Percentiles rank a stretch among this genome's conserved stretches.
Evolutionary conservation across 2,797 vertebrate species (phyloP).

Genomic region (Anolis apletophallus): DNA sequence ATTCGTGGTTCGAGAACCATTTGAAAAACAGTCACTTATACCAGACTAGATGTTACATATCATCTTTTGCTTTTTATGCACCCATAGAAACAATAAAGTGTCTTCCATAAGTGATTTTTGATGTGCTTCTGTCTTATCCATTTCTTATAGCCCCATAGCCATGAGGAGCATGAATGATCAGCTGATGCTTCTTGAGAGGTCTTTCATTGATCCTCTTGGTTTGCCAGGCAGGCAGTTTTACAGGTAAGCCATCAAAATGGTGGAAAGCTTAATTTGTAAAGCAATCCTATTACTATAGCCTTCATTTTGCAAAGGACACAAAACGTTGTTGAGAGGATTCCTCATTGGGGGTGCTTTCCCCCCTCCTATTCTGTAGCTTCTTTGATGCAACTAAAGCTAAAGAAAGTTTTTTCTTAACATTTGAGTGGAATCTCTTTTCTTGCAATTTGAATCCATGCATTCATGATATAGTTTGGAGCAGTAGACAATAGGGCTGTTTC

Average conservation of each 20-base stretch:
- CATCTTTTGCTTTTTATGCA: too few relatives aligned
- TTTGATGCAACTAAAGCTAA: too few relatives aligned
- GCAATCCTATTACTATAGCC: neutral
- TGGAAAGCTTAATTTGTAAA: neutral
- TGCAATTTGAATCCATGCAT: too few relatives aligned
- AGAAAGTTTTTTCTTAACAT: too few relatives aligned
- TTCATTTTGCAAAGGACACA: neutral
- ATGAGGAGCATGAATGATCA: slow-evolving; percentile 90
- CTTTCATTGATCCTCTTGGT: slow-evolving; percentile 92
- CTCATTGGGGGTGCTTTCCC: neutral
- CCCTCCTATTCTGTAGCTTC: neutral
- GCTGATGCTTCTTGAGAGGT: slow-evolving; percentile 92
- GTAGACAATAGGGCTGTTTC: too few relatives aligned
- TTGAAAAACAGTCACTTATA: too few relatives aligned
- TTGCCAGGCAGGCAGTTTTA: slow-evolving; percentile 94
- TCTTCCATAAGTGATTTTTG: too few relatives aligned
- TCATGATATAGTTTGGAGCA: too few relatives aligned
- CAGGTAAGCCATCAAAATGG: slow-evolving; percentile 79
- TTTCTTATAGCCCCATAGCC: slow-evolving; percentile 80
- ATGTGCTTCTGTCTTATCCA: neutral
- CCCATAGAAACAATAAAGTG: too few relatives aligned
- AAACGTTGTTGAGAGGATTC: neutral
- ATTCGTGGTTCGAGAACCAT: too few relatives aligned
- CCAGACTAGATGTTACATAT: too few relatives aligned
- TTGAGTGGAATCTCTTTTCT: too few relatives aligned